Conservation (phyloP, 2,797 vertebrate genomes). For the Zenarchopterus dispar region DNA sequence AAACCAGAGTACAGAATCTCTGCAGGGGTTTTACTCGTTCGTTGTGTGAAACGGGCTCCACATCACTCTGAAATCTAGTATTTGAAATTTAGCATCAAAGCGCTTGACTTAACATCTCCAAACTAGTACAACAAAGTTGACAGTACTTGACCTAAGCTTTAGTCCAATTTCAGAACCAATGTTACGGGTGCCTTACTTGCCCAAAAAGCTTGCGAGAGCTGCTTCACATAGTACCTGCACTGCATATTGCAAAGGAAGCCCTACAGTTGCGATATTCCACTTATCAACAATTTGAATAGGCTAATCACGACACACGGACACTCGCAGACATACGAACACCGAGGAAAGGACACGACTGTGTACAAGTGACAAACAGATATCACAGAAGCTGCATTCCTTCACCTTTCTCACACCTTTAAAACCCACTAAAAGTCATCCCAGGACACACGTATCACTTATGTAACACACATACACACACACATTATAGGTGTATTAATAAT, state of each 20-base stretch:
- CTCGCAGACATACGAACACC: slow-evolving; percentile 75
- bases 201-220: slow-evolving; percentile 68
- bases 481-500: slow-evolving; percentile 70
- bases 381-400: slow-evolving; percentile 80
- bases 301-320: slow-evolving; percentile 73
- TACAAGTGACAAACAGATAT: slow-evolving; percentile 74
- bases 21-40: slow-evolving; percentile 8
- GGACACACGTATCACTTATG: slow-evolving; percentile 76
- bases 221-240: slow-evolving; percentile 81
- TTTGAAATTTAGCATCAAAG: slow-evolving; percentile 20
- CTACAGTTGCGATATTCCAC: slow-evolving; percentile 84
- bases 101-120: slow-evolving; percentile 25
- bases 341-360: slow-evolving; percentile 74
- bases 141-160: slow-evolving; percentile 43
- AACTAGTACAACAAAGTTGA: slow-evolving; percentile 25
- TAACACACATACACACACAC: slow-evolving; percentile 70
- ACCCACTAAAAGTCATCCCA: slow-evolving; percentile 74
- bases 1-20: slow-evolving; percentile 24
- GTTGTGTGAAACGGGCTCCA: slow-evolving; percentile 40
- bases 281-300: slow-evolving; percentile 81
- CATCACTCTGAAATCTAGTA: slow-evolving; percentile 39
- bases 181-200: slow-evolving; percentile 60
- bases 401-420: slow-evolving; percentile 64
- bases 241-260: slow-evolving; percentile 88
- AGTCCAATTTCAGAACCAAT: slow-evolving; percentile 47